Evolutionary conservation across 1,140 invertebrate genomes (phyloP), one percentile per base, ranked within the genome.

Genomic region (Papilio machaon): DNA sequence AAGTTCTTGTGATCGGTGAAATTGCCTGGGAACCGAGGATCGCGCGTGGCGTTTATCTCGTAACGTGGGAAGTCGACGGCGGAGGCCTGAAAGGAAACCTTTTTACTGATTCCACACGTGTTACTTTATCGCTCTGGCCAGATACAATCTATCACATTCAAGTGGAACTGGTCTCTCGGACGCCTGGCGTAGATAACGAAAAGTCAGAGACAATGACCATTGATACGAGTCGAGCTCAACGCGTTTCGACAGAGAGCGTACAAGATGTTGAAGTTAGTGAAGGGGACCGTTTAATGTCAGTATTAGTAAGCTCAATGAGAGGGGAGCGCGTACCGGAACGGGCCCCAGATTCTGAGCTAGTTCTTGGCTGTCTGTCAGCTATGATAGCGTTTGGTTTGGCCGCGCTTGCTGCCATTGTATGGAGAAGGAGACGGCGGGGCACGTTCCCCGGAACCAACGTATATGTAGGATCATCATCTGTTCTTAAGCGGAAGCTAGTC

Each of bases 61-160:
- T 98, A 76, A 97, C 97, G 60, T 98, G 97, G 97, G 97, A 98
- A 95, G 96, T 97, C 10, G 97, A 97, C 85, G 97, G 97, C 67
- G 97, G 97, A 73, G 97, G 97, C 49, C 94, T 98, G n/a, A 97
- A 97, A 90, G 97, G 97, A 74, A 97, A 97, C 93, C 95, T 97
- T n/a, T 97, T 97, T 86, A 97, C 97, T 38, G 97, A 97, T 87
- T 96, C 97, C 1, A 97, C 97, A 58, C 96, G 96, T 82, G 97
- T 97, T 46, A 97, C 97, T 60, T 92, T 98, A 60, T 97, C 97
- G 35, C 90, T 98, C 35, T 97, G 97, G 97, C 97, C 97, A 15
- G 97, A 97, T 86, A 97, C 97, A 17, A 95, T 97, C 80, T 97
- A 97, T 91, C 96, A 97, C 88, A 97, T 98, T 83, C 97, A 97